Base-by-base conservation (phyloP, 35 echinoderm and acorn worm genomes). In the Apostichopus californicus region DNA sequence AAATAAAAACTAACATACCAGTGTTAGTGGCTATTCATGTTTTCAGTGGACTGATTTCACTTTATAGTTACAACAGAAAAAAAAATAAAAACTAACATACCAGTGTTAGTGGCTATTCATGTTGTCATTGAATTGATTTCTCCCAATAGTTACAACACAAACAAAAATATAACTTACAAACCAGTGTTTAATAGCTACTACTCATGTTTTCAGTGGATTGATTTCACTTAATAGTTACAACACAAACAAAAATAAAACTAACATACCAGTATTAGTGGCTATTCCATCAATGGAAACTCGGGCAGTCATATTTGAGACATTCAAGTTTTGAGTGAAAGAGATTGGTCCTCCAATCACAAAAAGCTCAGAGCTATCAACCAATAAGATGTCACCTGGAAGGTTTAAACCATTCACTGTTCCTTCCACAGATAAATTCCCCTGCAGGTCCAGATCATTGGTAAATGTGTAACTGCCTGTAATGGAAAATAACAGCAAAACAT, bases 321-420 rank as follows among this genome's bases (percentile, higher is more conserved):
- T 60, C 12, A 93, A 66, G 85, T 88, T 24, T 20, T 73, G 15
- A 22, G 93, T 90, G 34, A 94, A 94, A 18, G 56, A 65, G 9
- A 94, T 18, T 25, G 71, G 87, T 79, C 87, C 86, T 18, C 2
- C 12, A 55, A 90, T 73, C 6, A 26, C 73, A 54, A 90, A 90
- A 65, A 46, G 17, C 17, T 93, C 80, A 8, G 63, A 57, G 26
- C 77, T 92, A 5, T 92, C 78, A 21, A 78, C 83, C 26, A 90
- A 80, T 21, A 94, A 55, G 28, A 94, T 73, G 54, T 90, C 77
- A 7, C 81, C 77, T 68, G 93, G 86, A 23, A 94, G 66, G 6
- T 79, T 17, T 61, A 90, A 73, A 78, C 77, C 87, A 83, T 94
- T 87, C 20, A 90, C 87, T 4, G 78, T 54, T 4, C 93, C 93